Conservation (phyloP, 2,113 vertebrate genomes). For the Heloderma charlesbogerti region DNA sequence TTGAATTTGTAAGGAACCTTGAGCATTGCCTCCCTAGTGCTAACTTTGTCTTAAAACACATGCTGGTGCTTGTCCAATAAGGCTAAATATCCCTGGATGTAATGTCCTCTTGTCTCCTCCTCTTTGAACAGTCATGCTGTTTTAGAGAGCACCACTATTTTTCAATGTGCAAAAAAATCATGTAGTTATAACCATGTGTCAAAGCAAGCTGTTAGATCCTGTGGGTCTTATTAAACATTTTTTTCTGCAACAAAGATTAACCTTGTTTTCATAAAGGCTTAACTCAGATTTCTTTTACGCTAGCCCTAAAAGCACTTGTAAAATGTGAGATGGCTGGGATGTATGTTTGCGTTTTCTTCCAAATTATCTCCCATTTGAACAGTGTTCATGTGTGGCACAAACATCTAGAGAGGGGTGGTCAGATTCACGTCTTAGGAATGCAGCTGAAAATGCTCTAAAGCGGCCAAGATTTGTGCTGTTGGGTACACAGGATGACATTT, state of each 20-base stretch:
- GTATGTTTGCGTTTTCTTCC: background rate
- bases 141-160: background rate
- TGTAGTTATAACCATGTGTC: background rate
- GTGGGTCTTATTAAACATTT: background rate
- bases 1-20: background rate
- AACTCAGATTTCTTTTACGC: background rate
- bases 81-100: background rate
- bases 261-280: background rate
- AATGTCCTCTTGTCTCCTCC: background rate
- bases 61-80: background rate
- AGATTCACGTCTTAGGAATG: background rate
- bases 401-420: background rate
- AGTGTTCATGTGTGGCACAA: background rate
- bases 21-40: background rate
- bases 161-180: background rate
- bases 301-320: background rate
- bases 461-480: background rate
- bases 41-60: background rate
- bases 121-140: background rate
- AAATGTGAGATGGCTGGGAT: background rate
- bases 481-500: background rate
- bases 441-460: background rate
- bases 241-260: background rate
- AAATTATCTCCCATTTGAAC: background rate
- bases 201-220: background rate